Evolutionary conservation across 2,113 vertebrate species (phyloP), one percentile per base, ranked within the genome.

Genomic region (Pomatorhinus ruficollis): DNA sequence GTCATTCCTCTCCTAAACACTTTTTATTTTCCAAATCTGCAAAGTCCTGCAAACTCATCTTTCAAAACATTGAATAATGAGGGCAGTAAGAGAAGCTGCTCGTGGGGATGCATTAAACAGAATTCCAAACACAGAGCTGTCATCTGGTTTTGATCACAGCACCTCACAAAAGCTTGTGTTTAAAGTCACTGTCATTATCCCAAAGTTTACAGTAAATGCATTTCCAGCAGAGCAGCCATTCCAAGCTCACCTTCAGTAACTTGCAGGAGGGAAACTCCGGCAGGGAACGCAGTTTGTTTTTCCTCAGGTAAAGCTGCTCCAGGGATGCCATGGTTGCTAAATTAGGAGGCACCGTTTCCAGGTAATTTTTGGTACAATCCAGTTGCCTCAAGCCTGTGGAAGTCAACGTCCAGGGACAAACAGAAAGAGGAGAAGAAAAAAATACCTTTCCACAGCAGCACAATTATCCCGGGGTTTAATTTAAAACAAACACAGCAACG

Each of bases 361-460:
- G 97, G 87, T 98, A 97, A 96, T 99, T 99, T n/a, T 98, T 98
- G 87, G 98, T 98, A 95, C 99, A 99, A 95, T 99, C 99, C 97
- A 99, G 94, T n/a, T 99, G 97, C 87, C 98, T 99, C 72, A 99
- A 97, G 86, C 96, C 99, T 99, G 92, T 1, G 93, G 54, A 61
- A 87, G 14, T 24, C 49, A 64, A 10, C 4, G 12, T 66, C 70
- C 66, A 83, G 31, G 23, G 37, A 91, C 44, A 93, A 92, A 61
- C 2, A 17, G 25, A 39, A 69, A 44, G 6, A 54, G 69, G 54
- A 84, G 28, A 31, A 90, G 10, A 63, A 11, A 71, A 70, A 78
- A 70, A 22, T 1, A 5, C 2, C 35, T 69, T 82, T 39, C 76
- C 83, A 52, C 22, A 61, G n/a, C 54, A 87, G 37, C 31, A 31